Evolutionary conservation across 2,113 vertebrate genomes (phyloP), one percentile per base, ranked within the genome.

Genomic region (Carassius gibelio): DNA sequence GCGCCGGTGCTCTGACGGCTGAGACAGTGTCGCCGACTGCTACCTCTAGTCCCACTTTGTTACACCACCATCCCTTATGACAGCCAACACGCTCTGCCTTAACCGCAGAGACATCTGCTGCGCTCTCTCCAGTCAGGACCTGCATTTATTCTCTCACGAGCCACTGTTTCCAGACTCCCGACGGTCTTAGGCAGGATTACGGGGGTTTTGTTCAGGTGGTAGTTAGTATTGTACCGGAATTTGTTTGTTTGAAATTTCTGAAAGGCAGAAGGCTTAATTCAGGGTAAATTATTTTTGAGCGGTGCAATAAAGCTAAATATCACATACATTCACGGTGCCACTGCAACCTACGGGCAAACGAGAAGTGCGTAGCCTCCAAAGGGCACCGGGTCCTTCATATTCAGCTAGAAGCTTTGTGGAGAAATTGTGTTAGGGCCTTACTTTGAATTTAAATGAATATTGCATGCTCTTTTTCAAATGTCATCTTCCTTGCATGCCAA

Each of bases 391-490:
- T 89, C 86, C 85, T 90, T 91, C 87, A 85, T 77, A 83, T 88
- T 91, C 81, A 85, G 84, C 87, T 82, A 83, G 84, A 84, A 84
- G 75, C 88, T 86, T 62, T 74, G 84, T 62, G 84, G 83, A 87
- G 75, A 89, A 89, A 91, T 89, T 72, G 88, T 87, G 88, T 91
- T 87, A 87, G 83, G 78, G 77, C 87, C 68, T 50, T 88, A 89
- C 87, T 93, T 90, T 90, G 92, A 91, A 92, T 93, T 91, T 93
- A 93, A 90, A 95, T 93, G 92, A 91, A 89, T 71, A 89, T 91
- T 84, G 87, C 86, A 90, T 92, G 91, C 88, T 91, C 87, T 92
- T 89, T 93, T 93, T 94, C 89, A 94, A 93, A 94, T 94, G 93
- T 90, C 91, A 94, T 88, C 91, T 87, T 89, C 79, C 86, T 84